phyloP scores from a whole-genome alignment of 2,888 invertebrate species.

The Drosophila siamana region DNA sequence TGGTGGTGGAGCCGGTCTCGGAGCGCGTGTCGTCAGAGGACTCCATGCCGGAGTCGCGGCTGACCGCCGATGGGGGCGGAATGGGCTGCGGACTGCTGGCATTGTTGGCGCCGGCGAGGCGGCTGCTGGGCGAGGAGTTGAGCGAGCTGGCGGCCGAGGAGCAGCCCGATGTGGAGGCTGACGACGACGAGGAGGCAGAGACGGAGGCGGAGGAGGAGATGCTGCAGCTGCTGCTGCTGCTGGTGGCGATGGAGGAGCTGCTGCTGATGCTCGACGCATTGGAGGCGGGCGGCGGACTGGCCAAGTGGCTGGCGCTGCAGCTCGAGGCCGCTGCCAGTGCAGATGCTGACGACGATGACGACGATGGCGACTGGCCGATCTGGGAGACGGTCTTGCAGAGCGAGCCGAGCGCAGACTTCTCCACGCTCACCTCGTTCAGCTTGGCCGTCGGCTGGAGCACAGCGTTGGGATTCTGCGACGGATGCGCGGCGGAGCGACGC shows the following conservation, averaged over 20 bases:
- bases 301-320: slow-evolving; percentile 58
- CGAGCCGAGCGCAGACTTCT: slow-evolving; percentile 88
- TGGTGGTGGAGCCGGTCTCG: slow-evolving; percentile 84
- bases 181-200: slow-evolving; percentile 32
- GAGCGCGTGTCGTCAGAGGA: slow-evolving; percentile 85
- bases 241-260: slow-evolving; percentile 67
- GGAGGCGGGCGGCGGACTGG: slow-evolving; percentile 73
- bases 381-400: slow-evolving; percentile 90
- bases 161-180: slow-evolving; percentile 71
- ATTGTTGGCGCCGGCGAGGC: slow-evolving; percentile 64
- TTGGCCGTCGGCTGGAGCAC: slow-evolving; percentile 68
- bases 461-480: slow-evolving; percentile 45
- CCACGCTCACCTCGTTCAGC: slow-evolving; percentile 58
- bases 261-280: slow-evolving; percentile 67
- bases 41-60: slow-evolving; percentile 85
- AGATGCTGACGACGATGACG: slow-evolving; percentile 30
- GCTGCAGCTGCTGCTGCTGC: slow-evolving; percentile 50
- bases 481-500: slow-evolving; percentile 64
- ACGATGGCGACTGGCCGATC: slow-evolving; percentile 86
- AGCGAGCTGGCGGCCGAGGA: slow-evolving; percentile 71
- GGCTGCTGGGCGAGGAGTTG: slow-evolving; percentile 79
- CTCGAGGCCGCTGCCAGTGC: too few relatives aligned
- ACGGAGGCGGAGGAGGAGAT: slow-evolving; percentile 41
- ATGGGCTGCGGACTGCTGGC: slow-evolving; percentile 84
- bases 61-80: slow-evolving; percentile 84